phyloP scores from a whole-genome alignment of 1,140 invertebrate species.

The Aphidius gifuensis region DNA sequence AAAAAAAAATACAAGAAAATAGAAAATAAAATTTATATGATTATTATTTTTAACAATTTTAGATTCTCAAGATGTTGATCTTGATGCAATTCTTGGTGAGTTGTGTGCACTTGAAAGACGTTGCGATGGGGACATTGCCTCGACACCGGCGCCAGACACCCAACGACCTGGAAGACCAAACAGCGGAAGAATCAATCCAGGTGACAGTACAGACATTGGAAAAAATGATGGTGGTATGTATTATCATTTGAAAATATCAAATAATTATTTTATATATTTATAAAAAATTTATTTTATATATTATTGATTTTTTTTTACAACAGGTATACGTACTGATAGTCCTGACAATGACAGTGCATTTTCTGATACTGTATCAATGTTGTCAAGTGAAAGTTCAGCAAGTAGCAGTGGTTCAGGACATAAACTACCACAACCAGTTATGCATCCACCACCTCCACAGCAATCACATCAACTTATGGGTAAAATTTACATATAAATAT shows the following conservation, averaged over 20 bases:
- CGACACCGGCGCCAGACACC: constrained; percentile 49
- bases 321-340: constrained; percentile 75
- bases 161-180: constrained; percentile 47
- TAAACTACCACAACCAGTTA: constrained; percentile 56
- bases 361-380: constrained; percentile 89
- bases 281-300: background rate
- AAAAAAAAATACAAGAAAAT: background rate
- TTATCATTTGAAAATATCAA: background rate
- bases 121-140: constrained; percentile 67
- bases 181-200: constrained; percentile 43
- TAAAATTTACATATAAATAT: constrained; percentile 30
- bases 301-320: background rate
- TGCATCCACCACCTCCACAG: constrained; percentile 49
- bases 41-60: constrained; percentile 35
- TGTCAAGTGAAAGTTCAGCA: constrained; percentile 86
- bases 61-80: constrained; percentile 92
- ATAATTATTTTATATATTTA: background rate
- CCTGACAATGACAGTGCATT: constrained; percentile 97
- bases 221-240: constrained; percentile 47
- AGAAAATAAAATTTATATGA: constrained; percentile 6
- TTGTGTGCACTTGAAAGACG: constrained; percentile 84
- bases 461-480: constrained; percentile 52
- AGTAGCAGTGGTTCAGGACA: constrained; percentile 73
- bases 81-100: constrained; percentile 93
- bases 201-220: constrained; percentile 45